Base-by-base conservation (phyloP, 2,797 vertebrate genomes). In the Myotis pilosus region DNA sequence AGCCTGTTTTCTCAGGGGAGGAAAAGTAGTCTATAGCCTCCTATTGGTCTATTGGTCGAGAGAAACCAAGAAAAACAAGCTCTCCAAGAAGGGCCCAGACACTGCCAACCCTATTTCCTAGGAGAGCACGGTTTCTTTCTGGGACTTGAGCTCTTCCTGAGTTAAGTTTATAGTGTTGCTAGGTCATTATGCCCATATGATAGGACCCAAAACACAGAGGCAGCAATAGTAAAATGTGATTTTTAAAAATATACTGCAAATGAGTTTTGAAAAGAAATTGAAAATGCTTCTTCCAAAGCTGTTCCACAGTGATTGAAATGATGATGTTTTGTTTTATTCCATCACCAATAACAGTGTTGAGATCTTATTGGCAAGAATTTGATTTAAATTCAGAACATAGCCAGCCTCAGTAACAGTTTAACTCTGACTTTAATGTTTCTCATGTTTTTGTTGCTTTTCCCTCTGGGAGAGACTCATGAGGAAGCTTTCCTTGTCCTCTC, bases 311-410 rank as follows among this genome's bases (percentile, higher is more conserved):
- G 93, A 68, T 94, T 23, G 0, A 71, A 49, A 92, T 92, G 82
- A 22, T 11, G 82, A 79, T 91, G 96, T 97, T 95, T 72, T 49
- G 87, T 94, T 97, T 97, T 95, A 38, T 72, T 38, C 36, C 44
- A 95, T 97, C 92, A 95, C 87, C 87, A 96, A 64, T 96, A 94
- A 94, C 64, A 28, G 72, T 90, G 97, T 95, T 88, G 85, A 94
- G 88, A 93, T 96, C 87, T 96, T 78, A 93, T 96, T 97, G 88
- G 72, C 76, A 90, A 97, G 95, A 96, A 76, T 96, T 97, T 97
- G 88, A 95, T 97, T 89, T 95, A 96, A 97, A 88, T 92, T 93
- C 92, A 93, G 94, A 87, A 97, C 95, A 97, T 89, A 89, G 95
- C 92, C 94, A 96, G 95, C 95, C 33, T 81, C 79, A 84, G 94